phyloP scores from a whole-genome alignment of 2,797 vertebrate species.

The Labeo calbasu region DNA sequence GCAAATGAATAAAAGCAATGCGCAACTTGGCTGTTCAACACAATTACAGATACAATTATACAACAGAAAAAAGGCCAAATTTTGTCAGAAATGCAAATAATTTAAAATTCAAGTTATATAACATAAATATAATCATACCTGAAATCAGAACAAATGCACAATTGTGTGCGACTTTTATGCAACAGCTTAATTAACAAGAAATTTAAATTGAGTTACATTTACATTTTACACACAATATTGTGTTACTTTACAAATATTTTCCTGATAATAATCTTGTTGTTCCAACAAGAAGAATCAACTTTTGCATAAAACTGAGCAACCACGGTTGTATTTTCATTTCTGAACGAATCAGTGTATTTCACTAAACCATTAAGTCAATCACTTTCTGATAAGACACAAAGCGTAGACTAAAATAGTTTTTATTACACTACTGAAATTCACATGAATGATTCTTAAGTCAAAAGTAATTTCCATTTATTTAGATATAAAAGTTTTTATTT shows the following conservation, averaged over 20 bases:
- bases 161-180: background rate
- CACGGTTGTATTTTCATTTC: too few species aligned
- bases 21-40: background rate
- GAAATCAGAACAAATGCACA: background rate
- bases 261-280: background rate
- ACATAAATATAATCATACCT: background rate
- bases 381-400: background rate
- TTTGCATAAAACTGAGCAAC: background rate
- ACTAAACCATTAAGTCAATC: background rate
- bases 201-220: background rate
- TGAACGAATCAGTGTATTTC: too few species aligned
- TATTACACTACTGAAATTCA: background rate
- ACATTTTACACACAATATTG: background rate
- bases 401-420: background rate
- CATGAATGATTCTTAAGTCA: background rate
- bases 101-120: background rate
- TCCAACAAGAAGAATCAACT: background rate
- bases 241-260: background rate
- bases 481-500: background rate
- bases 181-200: background rate
- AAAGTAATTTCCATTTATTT: slow-evolving; percentile 12
- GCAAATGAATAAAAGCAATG: slow-evolving; percentile 22
- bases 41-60: slow-evolving; percentile 10
- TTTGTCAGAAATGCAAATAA: background rate
- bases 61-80: background rate